These are phyloP conservation scores for Meriones unguiculatus DNA, from an alignment of 2,113 vertebrate genomes.

Conservation along the genomic window DNA sequence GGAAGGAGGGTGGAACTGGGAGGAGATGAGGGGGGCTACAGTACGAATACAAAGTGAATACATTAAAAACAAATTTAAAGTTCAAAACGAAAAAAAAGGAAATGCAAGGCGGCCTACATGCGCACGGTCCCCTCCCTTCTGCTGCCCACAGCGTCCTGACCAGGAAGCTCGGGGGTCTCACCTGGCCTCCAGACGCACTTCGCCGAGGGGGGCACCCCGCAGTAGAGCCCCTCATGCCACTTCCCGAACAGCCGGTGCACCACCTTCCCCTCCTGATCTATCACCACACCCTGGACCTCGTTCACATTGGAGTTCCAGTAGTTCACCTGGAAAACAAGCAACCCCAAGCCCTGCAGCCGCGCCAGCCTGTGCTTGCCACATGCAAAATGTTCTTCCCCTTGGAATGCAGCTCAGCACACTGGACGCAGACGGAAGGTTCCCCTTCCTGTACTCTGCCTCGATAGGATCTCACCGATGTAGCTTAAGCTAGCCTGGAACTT, in stretches of 20 bases:
- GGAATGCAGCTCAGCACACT: neutral
- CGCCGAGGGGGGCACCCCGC: constrained; percentile 96
- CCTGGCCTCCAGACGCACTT: constrained; percentile 99
- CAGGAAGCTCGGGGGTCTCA: constrained; percentile 74
- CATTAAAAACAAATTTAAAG: too few relatives aligned
- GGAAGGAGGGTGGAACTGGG: too few relatives aligned
- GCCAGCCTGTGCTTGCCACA: neutral
- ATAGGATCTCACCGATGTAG: neutral
- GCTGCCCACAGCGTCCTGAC: neutral
- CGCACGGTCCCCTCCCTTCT: neutral
- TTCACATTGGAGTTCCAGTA: constrained; percentile 99
- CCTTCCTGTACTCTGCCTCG: neutral
- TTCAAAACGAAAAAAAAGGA: neutral
- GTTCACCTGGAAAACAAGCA: constrained; percentile 91
- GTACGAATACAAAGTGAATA: too few relatives aligned
- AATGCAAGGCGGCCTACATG: neutral
- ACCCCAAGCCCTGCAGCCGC: neutral
- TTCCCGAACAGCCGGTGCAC: constrained; percentile 98
- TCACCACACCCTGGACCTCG: constrained; percentile 97
- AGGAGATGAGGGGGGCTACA: too few relatives aligned
- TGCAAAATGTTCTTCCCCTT: neutral
- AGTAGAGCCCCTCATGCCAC: constrained; percentile 98
- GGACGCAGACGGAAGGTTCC: neutral
- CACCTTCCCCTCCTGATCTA: constrained; percentile 98
- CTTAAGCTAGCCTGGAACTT: neutral